phyloP scores from a whole-genome alignment of 2,797 vertebrate genomes.

The Columba guinea region DNA sequence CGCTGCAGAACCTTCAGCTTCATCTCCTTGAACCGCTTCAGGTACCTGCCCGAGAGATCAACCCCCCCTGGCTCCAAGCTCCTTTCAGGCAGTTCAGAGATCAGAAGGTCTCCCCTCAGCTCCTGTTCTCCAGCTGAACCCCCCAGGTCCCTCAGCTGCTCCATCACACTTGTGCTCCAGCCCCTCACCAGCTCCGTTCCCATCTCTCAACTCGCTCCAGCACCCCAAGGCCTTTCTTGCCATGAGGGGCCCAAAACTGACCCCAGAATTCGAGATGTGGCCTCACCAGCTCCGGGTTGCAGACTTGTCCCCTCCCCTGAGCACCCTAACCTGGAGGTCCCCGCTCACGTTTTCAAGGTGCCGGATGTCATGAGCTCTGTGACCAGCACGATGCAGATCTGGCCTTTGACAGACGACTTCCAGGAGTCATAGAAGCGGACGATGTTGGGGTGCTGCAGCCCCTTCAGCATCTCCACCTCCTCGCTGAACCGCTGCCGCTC shows the following conservation, averaged over 20 bases:
- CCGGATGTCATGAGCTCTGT: slow-evolving; percentile 99
- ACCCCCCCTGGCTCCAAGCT: too few relatives aligned
- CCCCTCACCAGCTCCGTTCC: too few relatives aligned
- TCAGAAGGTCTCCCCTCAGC: too few relatives aligned
- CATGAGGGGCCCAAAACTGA: too few relatives aligned
- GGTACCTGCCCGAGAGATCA: slow-evolving; percentile 76
- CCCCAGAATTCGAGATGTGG: too few relatives aligned
- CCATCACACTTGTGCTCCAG: too few relatives aligned
- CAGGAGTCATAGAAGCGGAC: slow-evolving; percentile 98
- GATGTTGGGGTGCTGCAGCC: slow-evolving; percentile 97
- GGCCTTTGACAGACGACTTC: slow-evolving; percentile 93
- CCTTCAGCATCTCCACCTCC: slow-evolving; percentile 98
- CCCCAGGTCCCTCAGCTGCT: too few relatives aligned
- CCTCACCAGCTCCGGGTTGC: too few relatives aligned
- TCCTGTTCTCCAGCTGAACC: too few relatives aligned
- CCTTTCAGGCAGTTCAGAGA: too few relatives aligned
- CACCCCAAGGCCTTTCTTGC: too few relatives aligned
- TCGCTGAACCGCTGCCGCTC: slow-evolving; percentile 96
- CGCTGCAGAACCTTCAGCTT: slow-evolving; percentile 95
- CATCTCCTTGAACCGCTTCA: slow-evolving; percentile 98
- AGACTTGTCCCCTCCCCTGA: fast-evolving
- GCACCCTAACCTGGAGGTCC: not conserved
- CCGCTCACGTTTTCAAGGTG: slow-evolving; percentile 95
- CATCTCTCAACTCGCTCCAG: too few relatives aligned
- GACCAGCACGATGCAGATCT: slow-evolving; percentile 94